Percentiles rank a stretch among this genome's conserved stretches.
phyloP scores from a whole-genome alignment of 2,888 invertebrate genomes.

The Selenia dentaria region DNA sequence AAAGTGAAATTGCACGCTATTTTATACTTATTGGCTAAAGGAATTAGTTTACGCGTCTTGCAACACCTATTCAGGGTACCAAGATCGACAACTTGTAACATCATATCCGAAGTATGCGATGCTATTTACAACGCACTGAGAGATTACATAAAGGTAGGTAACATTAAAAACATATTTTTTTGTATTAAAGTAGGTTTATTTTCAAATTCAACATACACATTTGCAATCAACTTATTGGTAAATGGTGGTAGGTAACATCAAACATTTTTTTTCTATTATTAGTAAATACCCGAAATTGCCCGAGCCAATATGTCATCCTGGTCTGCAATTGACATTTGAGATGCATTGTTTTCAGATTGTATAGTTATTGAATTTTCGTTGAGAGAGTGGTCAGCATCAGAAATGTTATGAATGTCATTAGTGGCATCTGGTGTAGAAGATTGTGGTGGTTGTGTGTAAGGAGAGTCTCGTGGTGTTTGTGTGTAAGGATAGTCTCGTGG shows the following conservation, averaged over 20 bases:
- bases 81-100: background rate
- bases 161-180: conserved; percentile 2
- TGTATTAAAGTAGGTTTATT: background rate
- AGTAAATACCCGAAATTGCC: conserved; percentile 13
- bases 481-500: too few relatives aligned
- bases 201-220: background rate
- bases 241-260: conserved; percentile 20
- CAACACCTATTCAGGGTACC: background rate
- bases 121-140: background rate
- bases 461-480: too few relatives aligned
- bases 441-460: conserved; percentile 17
- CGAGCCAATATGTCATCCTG: conserved; percentile 19
- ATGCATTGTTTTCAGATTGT: conserved; percentile 12
- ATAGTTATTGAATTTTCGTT: conserved; percentile 12
- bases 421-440: conserved; percentile 13
- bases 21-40: background rate
- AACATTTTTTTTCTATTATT: conserved; percentile 9
- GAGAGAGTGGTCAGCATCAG: conserved; percentile 13
- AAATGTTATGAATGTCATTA: conserved; percentile 1
- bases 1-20: background rate
- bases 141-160: background rate
- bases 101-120: background rate
- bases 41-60: background rate
- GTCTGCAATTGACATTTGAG: conserved; percentile 7
- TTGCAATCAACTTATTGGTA: conserved; percentile 3